Evolutionary conservation across 2,113 vertebrate genomes (phyloP).

Genomic region (Clarias batrachus): DNA sequence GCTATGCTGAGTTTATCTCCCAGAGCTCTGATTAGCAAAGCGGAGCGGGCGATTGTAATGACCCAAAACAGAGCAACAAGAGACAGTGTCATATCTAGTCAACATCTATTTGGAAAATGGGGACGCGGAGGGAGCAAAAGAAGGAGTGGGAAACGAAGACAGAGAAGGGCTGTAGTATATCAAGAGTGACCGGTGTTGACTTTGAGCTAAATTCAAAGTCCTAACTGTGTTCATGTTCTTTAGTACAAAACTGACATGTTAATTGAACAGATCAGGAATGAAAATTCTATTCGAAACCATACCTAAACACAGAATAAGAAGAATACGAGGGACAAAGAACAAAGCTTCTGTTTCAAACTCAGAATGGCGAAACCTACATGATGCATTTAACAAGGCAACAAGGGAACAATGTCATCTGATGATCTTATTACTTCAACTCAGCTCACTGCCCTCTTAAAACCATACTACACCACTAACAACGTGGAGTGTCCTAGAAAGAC

Average conservation of each 20-base stretch:
- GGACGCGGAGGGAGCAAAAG: background rate
- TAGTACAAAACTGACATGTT: background rate
- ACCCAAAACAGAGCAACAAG: constrained; percentile 38
- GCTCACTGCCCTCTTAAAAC: background rate
- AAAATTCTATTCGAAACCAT: background rate
- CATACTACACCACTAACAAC: background rate
- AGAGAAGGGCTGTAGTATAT: background rate
- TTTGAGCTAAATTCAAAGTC: background rate
- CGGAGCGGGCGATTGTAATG: constrained; percentile 16
- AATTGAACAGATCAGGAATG: constrained; percentile 19
- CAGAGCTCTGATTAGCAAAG: constrained; percentile 29
- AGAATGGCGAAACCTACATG: background rate
- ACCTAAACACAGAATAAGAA: background rate
- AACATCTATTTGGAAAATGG: constrained; percentile 20
- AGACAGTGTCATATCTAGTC: constrained; percentile 39
- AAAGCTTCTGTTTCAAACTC: background rate
- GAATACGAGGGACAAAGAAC: background rate
- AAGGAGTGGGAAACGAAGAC: background rate
- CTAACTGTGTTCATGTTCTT: background rate
- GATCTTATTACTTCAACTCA: background rate
- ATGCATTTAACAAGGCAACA: background rate
- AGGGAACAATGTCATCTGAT: background rate
- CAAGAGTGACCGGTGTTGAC: background rate
- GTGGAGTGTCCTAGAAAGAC: background rate
- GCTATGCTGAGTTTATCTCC: constrained; percentile 4